These are phyloP conservation scores for Drosophila simulans DNA, from an alignment of 1,140 invertebrate genomes.

Conservation along the genomic window DNA sequence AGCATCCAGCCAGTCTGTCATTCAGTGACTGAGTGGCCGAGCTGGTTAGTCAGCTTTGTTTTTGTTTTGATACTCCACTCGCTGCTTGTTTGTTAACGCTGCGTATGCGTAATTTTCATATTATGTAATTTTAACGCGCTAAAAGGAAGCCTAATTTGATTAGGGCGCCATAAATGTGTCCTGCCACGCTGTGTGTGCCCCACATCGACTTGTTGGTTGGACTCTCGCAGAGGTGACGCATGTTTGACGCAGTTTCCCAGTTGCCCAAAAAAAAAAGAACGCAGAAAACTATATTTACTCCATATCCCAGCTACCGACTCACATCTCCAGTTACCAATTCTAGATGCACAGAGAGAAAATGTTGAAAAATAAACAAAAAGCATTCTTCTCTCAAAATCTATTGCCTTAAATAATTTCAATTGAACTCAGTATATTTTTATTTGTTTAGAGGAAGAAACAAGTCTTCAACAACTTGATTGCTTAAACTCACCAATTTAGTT, in stretches of 20 bases:
- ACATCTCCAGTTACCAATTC: conserved; percentile 16
- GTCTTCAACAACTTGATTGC: no score
- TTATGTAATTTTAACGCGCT: conserved; percentile 75
- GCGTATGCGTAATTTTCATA: conserved; percentile 80
- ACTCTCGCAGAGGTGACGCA: conserved; percentile 54
- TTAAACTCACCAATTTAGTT: neutral
- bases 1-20: conserved; percentile 35
- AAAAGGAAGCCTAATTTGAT: conserved; percentile 80
- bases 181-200: conserved; percentile 27
- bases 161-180: conserved; percentile 73
- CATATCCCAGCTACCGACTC: conserved; percentile 12
- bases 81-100: conserved; percentile 47
- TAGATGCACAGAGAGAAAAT: conserved; percentile 11
- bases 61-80: conserved; percentile 49
- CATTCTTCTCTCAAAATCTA: no score
- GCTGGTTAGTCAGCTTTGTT: conserved; percentile 62
- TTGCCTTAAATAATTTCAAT: no score
- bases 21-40: conserved; percentile 45
- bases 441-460: no score
- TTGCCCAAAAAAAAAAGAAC: conserved; percentile 15
- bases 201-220: conserved; percentile 42
- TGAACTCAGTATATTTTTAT: no score
- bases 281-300: conserved; percentile 30
- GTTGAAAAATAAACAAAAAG: neutral
- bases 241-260: conserved; percentile 59